phyloP scores from a whole-genome alignment of 2,113 vertebrate species.

The Percina caprodes region DNA sequence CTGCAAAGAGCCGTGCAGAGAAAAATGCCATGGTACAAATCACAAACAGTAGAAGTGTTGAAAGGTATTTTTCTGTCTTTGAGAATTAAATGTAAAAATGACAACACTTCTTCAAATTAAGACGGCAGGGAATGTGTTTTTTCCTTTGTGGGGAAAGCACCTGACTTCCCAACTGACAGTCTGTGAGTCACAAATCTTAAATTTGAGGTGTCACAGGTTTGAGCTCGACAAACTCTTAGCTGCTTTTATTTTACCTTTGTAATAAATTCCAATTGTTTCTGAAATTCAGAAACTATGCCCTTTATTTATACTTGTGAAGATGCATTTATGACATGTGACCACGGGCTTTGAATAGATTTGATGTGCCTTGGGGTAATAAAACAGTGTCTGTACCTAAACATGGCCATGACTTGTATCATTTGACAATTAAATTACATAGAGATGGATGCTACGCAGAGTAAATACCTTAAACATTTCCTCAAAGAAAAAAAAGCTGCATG shows the following conservation, averaged over 20 bases:
- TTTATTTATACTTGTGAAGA: slow-evolving; percentile 23
- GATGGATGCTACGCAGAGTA: slow-evolving; percentile 20
- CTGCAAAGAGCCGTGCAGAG: slow-evolving; percentile 58
- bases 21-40: slow-evolving; percentile 40
- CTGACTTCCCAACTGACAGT: slow-evolving; percentile 45
- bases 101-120: slow-evolving; percentile 67
- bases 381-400: slow-evolving; percentile 30
- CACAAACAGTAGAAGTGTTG: slow-evolving; percentile 70
- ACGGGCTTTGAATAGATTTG: slow-evolving; percentile 43
- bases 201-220: slow-evolving; percentile 37
- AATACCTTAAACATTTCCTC: slow-evolving; percentile 54
- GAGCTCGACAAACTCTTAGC: not conserved
- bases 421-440: slow-evolving; percentile 69
- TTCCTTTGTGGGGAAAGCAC: slow-evolving; percentile 33
- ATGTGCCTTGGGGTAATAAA: slow-evolving; percentile 46
- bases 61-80: slow-evolving; percentile 67
- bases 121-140: slow-evolving; percentile 18
- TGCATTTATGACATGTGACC: slow-evolving; percentile 37
- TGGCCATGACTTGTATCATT: slow-evolving; percentile 53
- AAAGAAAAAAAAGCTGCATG: slow-evolving; percentile 80
- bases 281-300: slow-evolving; percentile 24
- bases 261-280: slow-evolving; percentile 10
- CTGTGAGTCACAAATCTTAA: not conserved
- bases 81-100: slow-evolving; percentile 57
- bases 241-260: slow-evolving; percentile 4